These are phyloP conservation scores for Drosophila ogumai DNA, from an alignment of 1,140 invertebrate species.

Conservation along the genomic window DNA sequence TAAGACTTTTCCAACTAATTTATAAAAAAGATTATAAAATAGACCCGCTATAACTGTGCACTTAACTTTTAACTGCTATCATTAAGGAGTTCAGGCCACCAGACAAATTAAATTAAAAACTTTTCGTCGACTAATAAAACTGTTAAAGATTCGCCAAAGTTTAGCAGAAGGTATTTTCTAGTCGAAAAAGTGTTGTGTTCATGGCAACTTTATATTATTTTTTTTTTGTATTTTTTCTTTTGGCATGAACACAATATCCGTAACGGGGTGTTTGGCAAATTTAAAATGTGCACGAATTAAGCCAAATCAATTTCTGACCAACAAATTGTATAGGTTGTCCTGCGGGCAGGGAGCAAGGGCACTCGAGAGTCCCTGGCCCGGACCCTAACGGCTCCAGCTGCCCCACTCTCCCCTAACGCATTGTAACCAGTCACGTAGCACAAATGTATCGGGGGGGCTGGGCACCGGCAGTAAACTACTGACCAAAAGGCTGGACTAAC, in stretches of 20 bases:
- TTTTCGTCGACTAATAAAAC: slow-evolving; percentile 26
- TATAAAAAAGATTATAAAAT: slow-evolving; percentile 5
- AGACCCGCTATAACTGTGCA: slow-evolving; percentile 2
- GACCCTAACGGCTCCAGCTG: slow-evolving; percentile 13
- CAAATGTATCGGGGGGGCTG: slow-evolving; percentile 79
- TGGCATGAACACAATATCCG: slow-evolving; percentile 34
- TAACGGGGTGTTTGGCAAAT: slow-evolving; percentile 41
- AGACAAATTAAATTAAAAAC: slow-evolving; percentile 41
- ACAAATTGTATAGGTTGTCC: slow-evolving; percentile 70
- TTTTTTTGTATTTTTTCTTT: background rate
- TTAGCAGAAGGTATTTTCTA: slow-evolving; percentile 16
- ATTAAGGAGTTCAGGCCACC: slow-evolving; percentile 21
- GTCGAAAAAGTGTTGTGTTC: slow-evolving; percentile 22
- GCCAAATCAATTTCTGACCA: slow-evolving; percentile 72
- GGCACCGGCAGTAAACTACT: slow-evolving; percentile 70
- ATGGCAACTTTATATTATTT: background rate
- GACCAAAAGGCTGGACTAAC: slow-evolving; percentile 53
- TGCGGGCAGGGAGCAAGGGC: slow-evolving; percentile 25
- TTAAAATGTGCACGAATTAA: slow-evolving; percentile 79
- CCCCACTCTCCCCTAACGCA: slow-evolving; percentile 20
- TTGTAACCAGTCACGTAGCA: slow-evolving; percentile 78
- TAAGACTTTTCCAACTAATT: background rate
- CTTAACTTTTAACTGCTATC: slow-evolving; percentile 18
- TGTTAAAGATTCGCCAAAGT: slow-evolving; percentile 26
- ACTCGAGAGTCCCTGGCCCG: slow-evolving; percentile 32